Evolutionary conservation across 1,140 invertebrate species (phyloP), one percentile per base, ranked within the genome.

Genomic region (Hestina assimilis): DNA sequence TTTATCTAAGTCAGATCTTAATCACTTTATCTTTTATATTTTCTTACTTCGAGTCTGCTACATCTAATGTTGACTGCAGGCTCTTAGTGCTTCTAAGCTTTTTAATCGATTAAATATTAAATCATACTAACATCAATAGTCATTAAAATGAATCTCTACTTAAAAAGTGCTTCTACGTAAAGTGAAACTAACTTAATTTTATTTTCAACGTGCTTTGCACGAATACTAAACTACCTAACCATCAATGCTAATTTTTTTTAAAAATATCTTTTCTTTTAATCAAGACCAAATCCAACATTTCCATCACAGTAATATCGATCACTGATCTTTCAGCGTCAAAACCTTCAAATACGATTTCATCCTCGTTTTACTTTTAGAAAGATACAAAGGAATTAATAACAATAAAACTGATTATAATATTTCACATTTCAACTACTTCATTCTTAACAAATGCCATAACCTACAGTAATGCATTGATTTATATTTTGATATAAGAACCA

Each of bases 131-230:
- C 15, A 35, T 33, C 29, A n/a, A 19, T 35, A 3, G 14, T 35
- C 29, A 19, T 24, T 33, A 40, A 35, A 40, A 26, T 26, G 41
- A 41, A n/a, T n/a, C n/a, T 41, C 35, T 40, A 48, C 29, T 29
- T 12, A 12, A 42, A 31, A 11, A 20, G 31, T 28, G 7, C n/a
- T 14, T 23, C 52, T 45, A 45, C 14, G 24, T 23, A 43, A 29
- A 29, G 28, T 46, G 28, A n/a, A 35, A 59, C 56, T 51, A 51
- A 45, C 38, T 51, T 59, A 46, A 24, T n/a, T 40, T 26, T 51
- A 58, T 46, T 33, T 31, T 31, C 40, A 33, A 45, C 9, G 56
- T 59, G 56, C 47, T 41, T 28, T 23, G 35, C 56, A 59, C 56
- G 9, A 43, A 38, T 19, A n/a, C 33, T 38, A 23, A 20, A 20